Evolutionary conservation across 2,797 vertebrate species (phyloP).

Genomic region (Naso thynnoides): DNA sequence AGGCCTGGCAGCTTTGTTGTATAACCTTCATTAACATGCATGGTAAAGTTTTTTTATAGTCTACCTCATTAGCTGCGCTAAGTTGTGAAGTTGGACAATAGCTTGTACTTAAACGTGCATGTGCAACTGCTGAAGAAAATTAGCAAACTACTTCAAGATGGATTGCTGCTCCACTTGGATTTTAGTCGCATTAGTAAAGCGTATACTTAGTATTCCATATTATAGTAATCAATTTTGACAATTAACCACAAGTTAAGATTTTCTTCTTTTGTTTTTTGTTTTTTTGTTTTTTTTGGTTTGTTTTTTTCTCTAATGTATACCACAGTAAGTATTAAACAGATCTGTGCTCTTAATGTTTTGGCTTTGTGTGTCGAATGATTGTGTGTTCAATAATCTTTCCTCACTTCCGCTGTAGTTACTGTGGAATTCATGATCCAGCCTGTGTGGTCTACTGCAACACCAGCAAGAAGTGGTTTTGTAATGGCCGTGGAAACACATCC

Average conservation of each 20-base stretch:
- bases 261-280: no score
- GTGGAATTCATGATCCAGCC: constrained; percentile 96
- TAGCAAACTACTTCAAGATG: background rate
- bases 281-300: background rate
- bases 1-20: no score
- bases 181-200: background rate
- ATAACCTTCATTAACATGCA: background rate
- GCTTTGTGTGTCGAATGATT: background rate
- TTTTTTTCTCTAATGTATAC: no score
- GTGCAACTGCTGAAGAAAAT: background rate
- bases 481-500: constrained; percentile 96
- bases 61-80: background rate
- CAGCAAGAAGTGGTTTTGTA: constrained; percentile 99
- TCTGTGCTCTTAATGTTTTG: background rate
- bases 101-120: background rate
- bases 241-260: background rate
- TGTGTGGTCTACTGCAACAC: constrained; percentile 98
- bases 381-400: no score
- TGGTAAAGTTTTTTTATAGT: background rate
- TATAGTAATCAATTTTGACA: background rate
- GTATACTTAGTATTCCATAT: background rate
- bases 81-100: background rate
- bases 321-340: background rate
- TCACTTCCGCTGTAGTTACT: constrained; percentile 86
- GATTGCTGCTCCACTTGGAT: background rate